Percentiles rank a stretch among this genome's conserved stretches.
Evolutionary conservation across 2,888 invertebrate species (phyloP).

Genomic region (Tipula vernalis): DNA sequence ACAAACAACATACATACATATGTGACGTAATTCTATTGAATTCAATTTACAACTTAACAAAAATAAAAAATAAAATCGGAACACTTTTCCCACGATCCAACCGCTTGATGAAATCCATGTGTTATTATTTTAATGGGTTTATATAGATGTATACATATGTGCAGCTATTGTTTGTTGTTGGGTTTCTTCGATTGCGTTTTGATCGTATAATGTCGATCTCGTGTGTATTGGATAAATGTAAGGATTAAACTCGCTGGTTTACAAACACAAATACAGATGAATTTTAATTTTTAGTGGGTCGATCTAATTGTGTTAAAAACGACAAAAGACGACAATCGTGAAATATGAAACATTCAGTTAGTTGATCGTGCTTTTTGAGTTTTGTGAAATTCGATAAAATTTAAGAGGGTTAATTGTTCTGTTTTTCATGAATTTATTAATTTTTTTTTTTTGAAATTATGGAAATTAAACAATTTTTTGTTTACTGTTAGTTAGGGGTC

Average conservation of each 20-base stretch:
- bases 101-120: background rate
- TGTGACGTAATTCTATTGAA: constrained; percentile 7
- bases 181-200: background rate
- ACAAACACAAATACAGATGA: background rate
- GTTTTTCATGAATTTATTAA: background rate
- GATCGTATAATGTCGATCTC: background rate
- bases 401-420: background rate
- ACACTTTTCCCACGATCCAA: constrained; percentile 9
- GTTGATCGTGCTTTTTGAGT: background rate
- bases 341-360: background rate
- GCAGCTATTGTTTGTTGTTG: background rate
- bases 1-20: constrained; percentile 7
- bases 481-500: background rate
- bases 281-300: background rate
- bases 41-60: constrained; percentile 7
- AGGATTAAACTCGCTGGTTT: background rate
- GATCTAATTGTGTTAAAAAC: background rate
- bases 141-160: background rate
- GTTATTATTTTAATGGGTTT: background rate
- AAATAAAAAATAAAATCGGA: background rate
- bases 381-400: background rate
- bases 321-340: background rate
- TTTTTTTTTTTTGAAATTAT: background rate
- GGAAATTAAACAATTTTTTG: background rate
- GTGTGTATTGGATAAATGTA: background rate